Evolutionary conservation across 2,888 invertebrate species (phyloP).

Genomic region (Hydrotaea cyrtoneurina): DNA sequence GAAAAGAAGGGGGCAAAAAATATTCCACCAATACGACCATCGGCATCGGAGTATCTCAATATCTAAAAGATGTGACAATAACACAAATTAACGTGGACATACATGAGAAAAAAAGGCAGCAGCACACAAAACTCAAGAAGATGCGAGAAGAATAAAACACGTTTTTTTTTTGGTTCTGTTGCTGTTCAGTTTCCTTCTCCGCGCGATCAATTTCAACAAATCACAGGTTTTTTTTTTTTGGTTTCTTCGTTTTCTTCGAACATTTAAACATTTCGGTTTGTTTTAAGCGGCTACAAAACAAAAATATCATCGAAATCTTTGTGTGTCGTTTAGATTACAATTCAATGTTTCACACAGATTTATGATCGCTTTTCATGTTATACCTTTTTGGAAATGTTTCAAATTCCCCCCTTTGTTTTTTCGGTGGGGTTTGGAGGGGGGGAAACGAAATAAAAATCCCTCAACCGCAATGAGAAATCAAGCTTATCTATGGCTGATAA

Average conservation of each 20-base stretch:
- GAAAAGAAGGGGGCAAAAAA: background rate
- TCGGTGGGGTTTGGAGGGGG: background rate
- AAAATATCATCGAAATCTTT: slow-evolving; percentile 43
- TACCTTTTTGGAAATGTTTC: slow-evolving; percentile 9
- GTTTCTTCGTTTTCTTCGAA: background rate
- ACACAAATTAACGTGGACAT: slow-evolving; percentile 28
- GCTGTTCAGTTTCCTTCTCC: background rate
- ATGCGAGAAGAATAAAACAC: background rate
- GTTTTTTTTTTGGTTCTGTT: background rate
- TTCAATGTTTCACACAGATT: slow-evolving; percentile 63
- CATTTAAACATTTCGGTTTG: slow-evolving; percentile 13
- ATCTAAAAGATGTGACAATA: slow-evolving; percentile 31
- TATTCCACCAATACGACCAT: background rate
- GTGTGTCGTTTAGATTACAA: slow-evolving; percentile 62
- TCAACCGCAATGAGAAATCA: slow-evolving; percentile 20
- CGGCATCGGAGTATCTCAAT: background rate
- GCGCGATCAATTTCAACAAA: slow-evolving; percentile 34
- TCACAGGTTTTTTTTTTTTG: background rate
- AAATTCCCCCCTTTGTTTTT: background rate
- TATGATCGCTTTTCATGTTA: slow-evolving; percentile 56
- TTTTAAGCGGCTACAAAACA: slow-evolving; percentile 8
- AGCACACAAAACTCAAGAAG: too few relatives aligned
- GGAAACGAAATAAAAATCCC: slow-evolving; percentile 4
- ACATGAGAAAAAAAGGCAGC: slow-evolving; percentile 4
- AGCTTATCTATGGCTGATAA: slow-evolving; percentile 55